Conservation (phyloP, 2,113 vertebrate species). For the Onychostoma macrolepis region DNA sequence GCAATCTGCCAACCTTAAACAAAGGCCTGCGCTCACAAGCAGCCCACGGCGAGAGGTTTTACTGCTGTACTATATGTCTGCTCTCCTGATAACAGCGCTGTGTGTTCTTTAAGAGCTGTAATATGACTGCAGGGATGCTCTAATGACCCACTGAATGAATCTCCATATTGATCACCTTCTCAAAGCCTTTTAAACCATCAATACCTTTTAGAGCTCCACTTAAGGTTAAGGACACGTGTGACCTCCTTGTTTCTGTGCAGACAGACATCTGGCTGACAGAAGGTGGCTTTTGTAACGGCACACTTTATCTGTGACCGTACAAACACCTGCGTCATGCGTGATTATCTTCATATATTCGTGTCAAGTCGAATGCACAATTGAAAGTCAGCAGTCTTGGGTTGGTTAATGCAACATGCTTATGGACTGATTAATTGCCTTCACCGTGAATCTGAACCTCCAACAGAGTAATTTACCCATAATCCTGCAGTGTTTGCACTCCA, state of each 20-base stretch:
- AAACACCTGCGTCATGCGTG: neutral
- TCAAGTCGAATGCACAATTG: neutral
- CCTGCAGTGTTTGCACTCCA: neutral
- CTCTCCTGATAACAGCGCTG: neutral
- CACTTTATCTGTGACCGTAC: neutral
- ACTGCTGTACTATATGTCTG: neutral
- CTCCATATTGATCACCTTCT: slow-evolving; percentile 69
- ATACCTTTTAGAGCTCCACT: slow-evolving; percentile 77
- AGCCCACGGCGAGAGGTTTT: slow-evolving; percentile 19
- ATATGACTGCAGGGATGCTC: slow-evolving; percentile 39
- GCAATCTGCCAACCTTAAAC: slow-evolving; percentile 59
- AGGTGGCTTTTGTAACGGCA: slow-evolving; percentile 3
- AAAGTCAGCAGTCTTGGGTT: neutral
- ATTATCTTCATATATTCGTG: neutral
- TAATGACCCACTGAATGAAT: slow-evolving; percentile 61
- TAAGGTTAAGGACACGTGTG: slow-evolving; percentile 71
- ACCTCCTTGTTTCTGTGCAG: slow-evolving; percentile 16
- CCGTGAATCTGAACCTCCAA: slow-evolving; percentile 38
- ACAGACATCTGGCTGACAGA: slow-evolving; percentile 26
- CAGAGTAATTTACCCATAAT: neutral
- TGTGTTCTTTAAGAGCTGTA: slow-evolving; percentile 30
- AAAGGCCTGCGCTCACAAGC: slow-evolving; percentile 10
- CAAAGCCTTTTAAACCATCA: slow-evolving; percentile 75
- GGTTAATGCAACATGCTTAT: neutral
- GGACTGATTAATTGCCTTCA: neutral